Percentiles rank a stretch among this genome's conserved stretches.
Conservation (phyloP, 2,888 invertebrate genomes). For the Agrochola macilenta region DNA sequence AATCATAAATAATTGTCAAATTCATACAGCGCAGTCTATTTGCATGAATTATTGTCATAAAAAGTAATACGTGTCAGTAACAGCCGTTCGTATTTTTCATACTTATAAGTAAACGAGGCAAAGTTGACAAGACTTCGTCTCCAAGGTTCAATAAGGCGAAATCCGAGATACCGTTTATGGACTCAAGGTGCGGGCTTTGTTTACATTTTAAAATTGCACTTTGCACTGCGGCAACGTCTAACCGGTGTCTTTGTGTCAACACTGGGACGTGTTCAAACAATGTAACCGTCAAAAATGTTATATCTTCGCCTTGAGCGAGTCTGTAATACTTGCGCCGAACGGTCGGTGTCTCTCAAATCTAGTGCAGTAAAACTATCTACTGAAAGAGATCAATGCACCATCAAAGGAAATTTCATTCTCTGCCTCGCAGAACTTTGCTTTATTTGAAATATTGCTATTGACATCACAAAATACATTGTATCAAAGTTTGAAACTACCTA, state of each 20-base stretch:
- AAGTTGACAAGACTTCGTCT: constrained; percentile 79
- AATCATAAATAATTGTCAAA: constrained; percentile 66
- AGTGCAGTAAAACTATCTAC: constrained; percentile 62
- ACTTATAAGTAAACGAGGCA: constrained; percentile 73
- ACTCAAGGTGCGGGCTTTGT: constrained; percentile 87
- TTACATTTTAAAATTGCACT: constrained; percentile 90
- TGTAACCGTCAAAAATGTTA: constrained; percentile 87
- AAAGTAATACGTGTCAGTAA: constrained; percentile 67
- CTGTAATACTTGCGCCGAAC: constrained; percentile 67
- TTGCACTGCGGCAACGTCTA: constrained; percentile 86
- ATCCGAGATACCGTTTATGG: constrained; percentile 87
- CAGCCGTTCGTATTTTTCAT: constrained; percentile 72
- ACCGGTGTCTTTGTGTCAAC: constrained; percentile 85
- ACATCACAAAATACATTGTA: constrained; percentile 58
- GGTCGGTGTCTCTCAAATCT: constrained; percentile 49
- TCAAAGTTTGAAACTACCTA: constrained; percentile 52
- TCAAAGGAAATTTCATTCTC: constrained; percentile 53
- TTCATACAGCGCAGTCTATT: constrained; percentile 59
- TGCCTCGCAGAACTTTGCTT: constrained; percentile 36
- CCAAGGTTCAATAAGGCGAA: constrained; percentile 85
- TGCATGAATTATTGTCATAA: constrained; percentile 61
- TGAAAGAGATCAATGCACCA: constrained; percentile 57
- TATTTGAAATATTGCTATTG: constrained; percentile 57
- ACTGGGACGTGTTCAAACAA: constrained; percentile 85
- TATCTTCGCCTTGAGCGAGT: constrained; percentile 75